Evolutionary conservation across 2,797 vertebrate species (phyloP).

Genomic region (Adrianichthys oophorus): DNA sequence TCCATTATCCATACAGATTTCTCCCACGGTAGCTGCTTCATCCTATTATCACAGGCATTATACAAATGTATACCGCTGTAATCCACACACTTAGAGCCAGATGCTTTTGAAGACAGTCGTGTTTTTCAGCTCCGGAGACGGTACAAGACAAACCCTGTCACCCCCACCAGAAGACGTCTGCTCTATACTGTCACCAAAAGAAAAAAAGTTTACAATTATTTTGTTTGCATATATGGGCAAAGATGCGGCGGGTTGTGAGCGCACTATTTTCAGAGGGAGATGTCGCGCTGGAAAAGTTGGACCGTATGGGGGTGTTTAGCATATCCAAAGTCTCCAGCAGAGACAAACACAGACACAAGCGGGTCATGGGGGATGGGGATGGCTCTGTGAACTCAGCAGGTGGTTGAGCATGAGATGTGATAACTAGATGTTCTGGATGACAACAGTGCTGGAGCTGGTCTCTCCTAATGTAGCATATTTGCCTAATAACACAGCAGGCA

Average conservation of each 20-base stretch:
- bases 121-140: constrained; percentile 55
- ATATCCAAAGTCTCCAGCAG: constrained; percentile 81
- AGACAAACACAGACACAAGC: constrained; percentile 65
- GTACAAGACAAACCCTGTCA: constrained; percentile 43
- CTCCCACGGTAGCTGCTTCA: constrained; percentile 75
- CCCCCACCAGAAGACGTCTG: constrained; percentile 12
- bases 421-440: constrained; percentile 81
- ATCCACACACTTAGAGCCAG: constrained; percentile 75
- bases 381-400: constrained; percentile 81
- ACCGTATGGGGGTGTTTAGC: constrained; percentile 67
- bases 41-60: constrained; percentile 82
- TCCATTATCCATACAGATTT: constrained; percentile 82
- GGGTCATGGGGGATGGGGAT: constrained; percentile 70
- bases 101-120: constrained; percentile 66
- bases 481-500: constrained; percentile 75
- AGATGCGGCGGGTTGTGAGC: constrained; percentile 17
- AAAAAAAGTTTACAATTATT: constrained; percentile 27
- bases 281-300: constrained; percentile 35
- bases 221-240: constrained; percentile 5
- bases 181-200: constrained; percentile 15
- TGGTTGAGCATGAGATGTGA: constrained; percentile 73
- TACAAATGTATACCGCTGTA: constrained; percentile 79
- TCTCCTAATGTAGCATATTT: constrained; percentile 68
- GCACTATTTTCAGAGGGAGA: constrained; percentile 51
- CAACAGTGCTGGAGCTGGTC: constrained; percentile 64